A percentile compares a stretch with the other conserved stretches of the same genome.
phyloP scores from a whole-genome alignment of 2,797 vertebrate species.

The Sternotherus odoratus region DNA sequence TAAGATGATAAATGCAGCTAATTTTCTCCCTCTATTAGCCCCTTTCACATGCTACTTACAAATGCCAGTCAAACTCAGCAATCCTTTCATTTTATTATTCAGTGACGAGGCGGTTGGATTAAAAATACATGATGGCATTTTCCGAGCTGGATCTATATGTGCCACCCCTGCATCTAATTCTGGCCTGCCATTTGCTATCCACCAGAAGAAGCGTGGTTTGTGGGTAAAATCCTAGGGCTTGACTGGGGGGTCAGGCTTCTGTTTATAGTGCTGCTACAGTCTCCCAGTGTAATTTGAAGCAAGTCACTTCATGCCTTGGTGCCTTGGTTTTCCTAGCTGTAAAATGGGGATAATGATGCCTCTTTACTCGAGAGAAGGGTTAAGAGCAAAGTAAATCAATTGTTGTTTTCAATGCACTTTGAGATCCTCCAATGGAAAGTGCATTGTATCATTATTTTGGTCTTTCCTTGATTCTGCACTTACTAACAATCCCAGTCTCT shows the following conservation, averaged over 20 bases:
- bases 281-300: rapidly evolving
- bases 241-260: slow-evolving; percentile 1
- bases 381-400: neutral
- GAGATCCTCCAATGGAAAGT: neutral
- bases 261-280: neutral
- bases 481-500: neutral
- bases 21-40: slow-evolving; percentile 72
- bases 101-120: slow-evolving; percentile 74
- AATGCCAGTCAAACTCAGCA: slow-evolving; percentile 77
- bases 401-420: rapidly evolving
- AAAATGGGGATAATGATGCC: neutral
- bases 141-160: slow-evolving; percentile 71
- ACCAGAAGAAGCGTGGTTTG: slow-evolving; percentile 43
- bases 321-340: neutral
- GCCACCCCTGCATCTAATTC: slow-evolving; percentile 45
- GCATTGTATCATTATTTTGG: neutral
- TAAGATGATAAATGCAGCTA: slow-evolving; percentile 78
- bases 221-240: neutral
- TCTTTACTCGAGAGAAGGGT: neutral
- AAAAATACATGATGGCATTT: slow-evolving; percentile 84
- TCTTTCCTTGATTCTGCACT: neutral
- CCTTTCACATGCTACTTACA: slow-evolving; percentile 76
- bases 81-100: slow-evolving; percentile 77
- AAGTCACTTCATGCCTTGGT: neutral
- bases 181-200: slow-evolving; percentile 70